A percentile compares a stretch with the other conserved stretches of the same genome.
Evolutionary conservation across 2,113 vertebrate species (phyloP).

Genomic region (Bubo bubo): DNA sequence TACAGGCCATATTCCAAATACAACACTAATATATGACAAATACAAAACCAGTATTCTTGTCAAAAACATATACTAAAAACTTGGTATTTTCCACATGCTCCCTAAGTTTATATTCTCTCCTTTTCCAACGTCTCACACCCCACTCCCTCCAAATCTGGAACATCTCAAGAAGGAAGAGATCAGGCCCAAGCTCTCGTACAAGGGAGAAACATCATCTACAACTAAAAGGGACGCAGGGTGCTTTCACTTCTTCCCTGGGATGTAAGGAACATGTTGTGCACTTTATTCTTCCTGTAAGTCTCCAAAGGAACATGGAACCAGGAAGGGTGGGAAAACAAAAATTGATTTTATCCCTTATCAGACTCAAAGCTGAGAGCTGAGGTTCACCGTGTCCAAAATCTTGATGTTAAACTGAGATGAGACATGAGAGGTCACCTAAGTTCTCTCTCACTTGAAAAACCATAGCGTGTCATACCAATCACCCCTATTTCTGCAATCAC

Average conservation of each 20-base stretch:
- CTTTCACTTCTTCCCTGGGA: neutral
- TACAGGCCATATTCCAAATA: neutral
- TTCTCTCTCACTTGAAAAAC: neutral
- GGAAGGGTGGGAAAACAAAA: neutral
- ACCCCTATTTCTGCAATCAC: neutral
- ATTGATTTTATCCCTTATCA: neutral
- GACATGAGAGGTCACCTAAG: neutral
- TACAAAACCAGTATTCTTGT: neutral
- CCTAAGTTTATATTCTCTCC: neutral
- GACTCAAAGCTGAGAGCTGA: neutral
- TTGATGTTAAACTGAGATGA: neutral
- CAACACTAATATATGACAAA: neutral
- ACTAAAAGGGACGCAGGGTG: neutral
- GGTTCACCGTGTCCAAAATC: neutral
- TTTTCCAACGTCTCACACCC: rapidly evolving
- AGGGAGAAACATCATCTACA: neutral
- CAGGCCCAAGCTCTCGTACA: neutral
- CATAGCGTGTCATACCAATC: neutral
- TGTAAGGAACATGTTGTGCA: neutral
- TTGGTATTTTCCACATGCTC: neutral
- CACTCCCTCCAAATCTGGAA: neutral
- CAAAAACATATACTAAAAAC: neutral
- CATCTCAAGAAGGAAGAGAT: neutral
- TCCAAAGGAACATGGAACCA: neutral
- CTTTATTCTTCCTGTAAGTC: neutral